Conservation (phyloP, 2,888 invertebrate genomes). For the Apamea monoglypha region DNA sequence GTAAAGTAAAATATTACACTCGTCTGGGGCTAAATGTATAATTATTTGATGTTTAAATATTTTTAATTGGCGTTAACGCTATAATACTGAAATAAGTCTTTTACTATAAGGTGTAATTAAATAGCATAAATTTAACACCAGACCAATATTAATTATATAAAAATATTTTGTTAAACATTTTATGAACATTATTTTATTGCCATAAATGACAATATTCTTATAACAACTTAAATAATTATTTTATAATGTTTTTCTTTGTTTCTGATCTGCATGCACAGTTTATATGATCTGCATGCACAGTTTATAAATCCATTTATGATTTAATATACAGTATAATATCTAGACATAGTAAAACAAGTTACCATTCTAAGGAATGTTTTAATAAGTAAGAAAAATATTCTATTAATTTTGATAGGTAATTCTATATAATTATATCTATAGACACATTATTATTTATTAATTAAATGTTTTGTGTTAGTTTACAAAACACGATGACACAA, state of each 20-base stretch:
- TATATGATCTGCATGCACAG: not conserved
- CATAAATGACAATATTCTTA: slow-evolving; percentile 25
- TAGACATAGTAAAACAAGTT: slow-evolving; percentile 28
- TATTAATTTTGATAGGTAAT: slow-evolving; percentile 16
- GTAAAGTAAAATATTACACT: slow-evolving; percentile 4
- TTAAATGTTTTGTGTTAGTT: slow-evolving; percentile 21
- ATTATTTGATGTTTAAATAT: slow-evolving; percentile 1
- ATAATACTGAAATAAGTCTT: slow-evolving; percentile 3
- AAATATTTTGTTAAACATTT: not conserved
- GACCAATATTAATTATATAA: slow-evolving; percentile 12
- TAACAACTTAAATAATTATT: not conserved
- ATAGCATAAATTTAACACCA: slow-evolving; percentile 6
- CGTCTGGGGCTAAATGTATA: not conserved
- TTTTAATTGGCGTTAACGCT: not conserved
- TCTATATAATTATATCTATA: slow-evolving; percentile 1
- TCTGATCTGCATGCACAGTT: not conserved
- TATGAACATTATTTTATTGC: not conserved
- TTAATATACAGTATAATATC: not conserved
- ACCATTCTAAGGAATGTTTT: slow-evolving; percentile 42
- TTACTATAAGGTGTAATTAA: not conserved
- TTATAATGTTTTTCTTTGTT: not conserved
- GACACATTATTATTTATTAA: slow-evolving; percentile 34
- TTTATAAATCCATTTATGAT: slow-evolving; percentile 7
- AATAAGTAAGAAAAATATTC: slow-evolving; percentile 10
- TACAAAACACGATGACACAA: slow-evolving; percentile 12